Evolutionary conservation across 2,888 invertebrate genomes (phyloP).

Genomic region (Drosophila vallismaia): DNA sequence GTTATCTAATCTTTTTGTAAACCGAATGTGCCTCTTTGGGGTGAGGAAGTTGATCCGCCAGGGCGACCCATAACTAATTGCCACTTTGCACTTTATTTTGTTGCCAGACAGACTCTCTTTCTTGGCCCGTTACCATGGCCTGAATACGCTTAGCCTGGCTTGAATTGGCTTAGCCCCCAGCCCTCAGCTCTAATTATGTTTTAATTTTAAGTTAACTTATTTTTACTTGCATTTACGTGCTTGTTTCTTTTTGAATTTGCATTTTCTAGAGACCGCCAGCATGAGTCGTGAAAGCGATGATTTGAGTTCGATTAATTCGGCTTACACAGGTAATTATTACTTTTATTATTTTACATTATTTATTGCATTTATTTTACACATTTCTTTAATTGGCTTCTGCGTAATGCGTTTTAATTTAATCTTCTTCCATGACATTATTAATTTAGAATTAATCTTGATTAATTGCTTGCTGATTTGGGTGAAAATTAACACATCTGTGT

Average conservation of each 20-base stretch:
- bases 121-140: constrained; percentile 61
- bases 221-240: constrained; percentile 42
- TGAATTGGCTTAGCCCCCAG: constrained; percentile 27
- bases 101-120: constrained; percentile 31
- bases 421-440: constrained; percentile 38
- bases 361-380: constrained; percentile 44
- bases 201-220: constrained; percentile 51
- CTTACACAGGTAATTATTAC: constrained; percentile 79
- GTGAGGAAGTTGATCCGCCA: constrained; percentile 30
- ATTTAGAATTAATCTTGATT: constrained; percentile 26
- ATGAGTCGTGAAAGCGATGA: constrained; percentile 83
- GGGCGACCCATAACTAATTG: constrained; percentile 35
- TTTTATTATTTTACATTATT: constrained; percentile 12
- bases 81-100: constrained; percentile 17
- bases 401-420: constrained; percentile 47
- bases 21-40: constrained; percentile 14
- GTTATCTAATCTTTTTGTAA: constrained; percentile 33
- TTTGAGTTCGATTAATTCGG: constrained; percentile 81
- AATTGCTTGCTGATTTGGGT: constrained; percentile 30
- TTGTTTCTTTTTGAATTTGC: constrained; percentile 46
- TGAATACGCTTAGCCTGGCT: constrained; percentile 44
- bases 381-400: constrained; percentile 36
- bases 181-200: constrained; percentile 59
- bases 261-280: constrained; percentile 79
- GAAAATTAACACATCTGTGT: constrained; percentile 39